phyloP scores from a whole-genome alignment of 2,113 vertebrate species.

The Daubentonia madagascariensis region DNA sequence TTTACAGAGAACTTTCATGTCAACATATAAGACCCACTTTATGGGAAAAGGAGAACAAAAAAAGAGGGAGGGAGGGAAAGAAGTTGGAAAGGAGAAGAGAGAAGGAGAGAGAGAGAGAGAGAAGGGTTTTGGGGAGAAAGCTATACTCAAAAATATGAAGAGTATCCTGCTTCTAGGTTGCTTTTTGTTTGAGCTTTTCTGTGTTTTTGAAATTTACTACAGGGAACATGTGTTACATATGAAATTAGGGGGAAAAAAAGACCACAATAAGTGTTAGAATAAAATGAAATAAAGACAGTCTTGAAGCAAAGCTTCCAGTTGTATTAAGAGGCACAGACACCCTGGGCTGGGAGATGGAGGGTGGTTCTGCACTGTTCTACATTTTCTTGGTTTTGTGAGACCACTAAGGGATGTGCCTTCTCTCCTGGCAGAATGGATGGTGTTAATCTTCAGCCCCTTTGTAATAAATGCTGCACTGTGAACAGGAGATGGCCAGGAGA shows the following conservation, averaged over 20 bases:
- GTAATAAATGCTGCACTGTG: constrained; percentile 80
- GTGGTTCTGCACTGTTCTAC: not conserved
- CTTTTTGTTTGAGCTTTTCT: not conserved
- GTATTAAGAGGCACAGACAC: not conserved
- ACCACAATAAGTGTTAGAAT: not conserved
- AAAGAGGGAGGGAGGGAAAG: too few relatives aligned
- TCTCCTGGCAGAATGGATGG: constrained; percentile 60
- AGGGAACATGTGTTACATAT: not conserved
- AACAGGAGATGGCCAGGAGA: constrained; percentile 78
- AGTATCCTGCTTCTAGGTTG: not conserved
- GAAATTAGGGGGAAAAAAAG: not conserved
- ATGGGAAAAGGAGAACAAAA: not conserved
- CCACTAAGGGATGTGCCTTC: constrained; percentile 6
- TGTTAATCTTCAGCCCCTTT: constrained; percentile 74
- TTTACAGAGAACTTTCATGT: not conserved
- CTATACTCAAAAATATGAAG: not conserved
- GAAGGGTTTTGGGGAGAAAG: not conserved
- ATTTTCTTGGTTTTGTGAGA: constrained; percentile 7
- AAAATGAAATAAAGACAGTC: not conserved
- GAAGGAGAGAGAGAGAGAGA: not conserved
- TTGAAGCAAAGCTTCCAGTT: not conserved
- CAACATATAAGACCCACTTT: not conserved
- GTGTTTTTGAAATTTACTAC: not conserved
- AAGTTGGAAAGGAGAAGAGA: not conserved
- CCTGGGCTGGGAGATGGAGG: not conserved